These are phyloP conservation scores for Oxytorus armatus DNA, from an alignment of 2,888 invertebrate species.

Conservation along the genomic window DNA sequence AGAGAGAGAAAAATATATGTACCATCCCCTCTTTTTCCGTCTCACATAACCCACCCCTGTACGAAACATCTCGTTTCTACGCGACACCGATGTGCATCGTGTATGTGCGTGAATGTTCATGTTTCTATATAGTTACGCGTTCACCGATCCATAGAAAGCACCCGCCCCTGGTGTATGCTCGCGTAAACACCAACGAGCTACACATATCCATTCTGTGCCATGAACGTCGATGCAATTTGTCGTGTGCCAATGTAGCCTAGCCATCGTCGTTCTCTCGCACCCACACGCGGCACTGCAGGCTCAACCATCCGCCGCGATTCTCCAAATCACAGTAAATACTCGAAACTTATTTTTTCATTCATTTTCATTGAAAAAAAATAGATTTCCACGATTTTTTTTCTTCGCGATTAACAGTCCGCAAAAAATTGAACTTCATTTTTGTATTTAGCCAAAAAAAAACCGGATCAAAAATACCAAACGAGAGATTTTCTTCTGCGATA, in stretches of 20 bases:
- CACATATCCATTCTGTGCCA: constrained; percentile 64
- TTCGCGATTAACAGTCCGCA: constrained; percentile 4
- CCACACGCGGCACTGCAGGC: not conserved
- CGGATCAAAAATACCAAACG: too few relatives aligned
- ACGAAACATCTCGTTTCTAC: constrained; percentile 18
- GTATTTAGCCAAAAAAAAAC: too few relatives aligned
- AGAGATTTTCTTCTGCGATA: too few relatives aligned
- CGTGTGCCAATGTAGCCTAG: constrained; percentile 59
- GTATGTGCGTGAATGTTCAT: constrained; percentile 36
- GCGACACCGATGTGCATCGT: constrained; percentile 14
- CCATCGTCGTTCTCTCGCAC: constrained; percentile 39
- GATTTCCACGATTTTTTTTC: not conserved
- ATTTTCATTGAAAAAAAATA: not conserved
- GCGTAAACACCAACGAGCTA: constrained; percentile 63
- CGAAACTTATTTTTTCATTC: not conserved
- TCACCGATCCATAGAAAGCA: constrained; percentile 12
- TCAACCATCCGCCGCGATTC: constrained; percentile 36
- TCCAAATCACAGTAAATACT: constrained; percentile 2
- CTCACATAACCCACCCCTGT: not conserved
- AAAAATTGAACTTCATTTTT: too few relatives aligned
- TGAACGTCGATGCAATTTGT: constrained; percentile 72
- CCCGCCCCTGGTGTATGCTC: constrained; percentile 25
- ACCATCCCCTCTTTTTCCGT: constrained; percentile 21
- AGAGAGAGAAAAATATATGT: constrained; percentile 6
- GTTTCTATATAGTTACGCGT: constrained; percentile 12